A percentile compares a stretch with the other conserved stretches of the same genome.
These are phyloP conservation scores for Molossus alvarezi DNA, from an alignment of 2,797 vertebrate species.

Conservation along the genomic window DNA sequence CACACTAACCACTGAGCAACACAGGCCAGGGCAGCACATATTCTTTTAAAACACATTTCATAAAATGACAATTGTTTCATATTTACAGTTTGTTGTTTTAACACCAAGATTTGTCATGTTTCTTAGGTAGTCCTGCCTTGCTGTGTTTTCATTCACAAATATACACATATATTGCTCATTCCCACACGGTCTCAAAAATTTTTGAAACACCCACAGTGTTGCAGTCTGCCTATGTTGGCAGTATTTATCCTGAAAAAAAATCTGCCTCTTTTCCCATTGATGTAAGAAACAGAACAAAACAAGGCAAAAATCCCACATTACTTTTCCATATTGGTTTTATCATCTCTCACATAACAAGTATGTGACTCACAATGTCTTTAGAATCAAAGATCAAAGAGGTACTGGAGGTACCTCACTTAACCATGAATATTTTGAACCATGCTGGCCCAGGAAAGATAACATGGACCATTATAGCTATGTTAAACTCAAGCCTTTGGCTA, in stretches of 20 bases:
- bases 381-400: conserved; percentile 22
- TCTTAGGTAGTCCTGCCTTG: conserved; percentile 73
- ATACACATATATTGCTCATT: conserved; percentile 65
- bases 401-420: not conserved
- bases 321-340: conserved; percentile 56
- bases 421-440: conserved; percentile 39
- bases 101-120: conserved; percentile 67
- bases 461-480: not conserved
- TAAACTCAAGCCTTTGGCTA: conserved; percentile 1
- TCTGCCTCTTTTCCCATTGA: conserved; percentile 55
- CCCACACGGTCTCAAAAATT: conserved; percentile 72
- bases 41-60: conserved; percentile 64
- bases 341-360: conserved; percentile 20
- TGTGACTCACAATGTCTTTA: conserved; percentile 9
- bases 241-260: conserved; percentile 60
- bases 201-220: conserved; percentile 74
- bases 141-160: conserved; percentile 83
- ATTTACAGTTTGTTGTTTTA: conserved; percentile 76
- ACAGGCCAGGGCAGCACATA: not conserved
- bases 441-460: not conserved
- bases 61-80: conserved; percentile 65
- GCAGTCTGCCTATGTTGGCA: conserved; percentile 78
- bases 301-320: conserved; percentile 58
- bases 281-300: conserved; percentile 69
- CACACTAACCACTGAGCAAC: no score